Base-by-base conservation (phyloP, 2,797 vertebrate species). In the Eurystomus glaucurus region DNA sequence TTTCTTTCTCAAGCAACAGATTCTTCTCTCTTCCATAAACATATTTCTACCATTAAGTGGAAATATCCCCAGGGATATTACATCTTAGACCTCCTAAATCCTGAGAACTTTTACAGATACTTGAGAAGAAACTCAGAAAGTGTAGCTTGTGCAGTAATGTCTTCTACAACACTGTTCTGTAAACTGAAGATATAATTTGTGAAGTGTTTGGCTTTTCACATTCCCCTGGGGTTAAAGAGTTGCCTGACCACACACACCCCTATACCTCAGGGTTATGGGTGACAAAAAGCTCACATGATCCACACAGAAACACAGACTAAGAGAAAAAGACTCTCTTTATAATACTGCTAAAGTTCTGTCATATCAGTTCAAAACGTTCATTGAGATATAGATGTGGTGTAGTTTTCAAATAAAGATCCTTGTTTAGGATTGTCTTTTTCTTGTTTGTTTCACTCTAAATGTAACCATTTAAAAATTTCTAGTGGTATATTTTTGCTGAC, bases 401-500 rank as follows among this genome's bases (percentile, higher is more conserved):
- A 12, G 10, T 37, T 55, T 83, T 65, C n/a, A 85, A 55, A 55
- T 8, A 29, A 64, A 85, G 1, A 64, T 29, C 4, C 12, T 15
- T 41, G 5, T 19, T 4, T 45, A 3, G 5, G 1, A 1, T 21
- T 23, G 11, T 15, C 2, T 41, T 29, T 62, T 5, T 3, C 8
- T 43, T 62, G 41, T 43, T 33, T 65, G 2, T 50, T 90, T 68
- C 45, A 26, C 31, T 39, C 5, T 14, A 70, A 33, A 22, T 12
- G 1, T 55, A 33, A 52, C 2, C 1, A 20, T 64, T 75, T n/a
- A 4, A 21, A 71, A 37, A 37, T 9, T 68, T 8, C 19, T 21
- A 31, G 6, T 3, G 19, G 8, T 86, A 84, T 51, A 35, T 71
- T 93, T 94, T 88, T 62, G 17, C 33, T 64, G 23, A 28, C 52